Conservation (phyloP, 2,113 vertebrate species). For the Hylia prasina region DNA sequence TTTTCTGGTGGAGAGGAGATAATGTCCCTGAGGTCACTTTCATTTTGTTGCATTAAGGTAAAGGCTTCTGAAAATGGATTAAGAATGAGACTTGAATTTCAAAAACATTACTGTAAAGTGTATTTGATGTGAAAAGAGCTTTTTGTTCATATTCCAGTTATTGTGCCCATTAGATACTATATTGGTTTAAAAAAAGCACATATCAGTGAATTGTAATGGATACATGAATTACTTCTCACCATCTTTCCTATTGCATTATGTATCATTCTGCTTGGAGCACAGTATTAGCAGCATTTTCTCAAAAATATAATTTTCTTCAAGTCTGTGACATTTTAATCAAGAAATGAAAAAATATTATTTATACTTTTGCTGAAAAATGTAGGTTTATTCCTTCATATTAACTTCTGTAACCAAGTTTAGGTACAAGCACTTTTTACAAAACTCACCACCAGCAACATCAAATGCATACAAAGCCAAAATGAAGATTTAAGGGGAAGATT, state of each 20-base stretch:
- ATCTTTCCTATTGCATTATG: not conserved
- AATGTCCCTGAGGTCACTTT: slow-evolving; percentile 24
- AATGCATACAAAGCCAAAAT: not conserved
- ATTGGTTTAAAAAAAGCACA: not conserved
- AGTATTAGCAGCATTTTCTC: not conserved
- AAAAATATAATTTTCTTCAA: not conserved
- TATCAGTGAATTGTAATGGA: not conserved
- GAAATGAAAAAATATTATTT: not conserved
- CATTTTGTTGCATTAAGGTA: slow-evolving; percentile 12
- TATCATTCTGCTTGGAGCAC: not conserved
- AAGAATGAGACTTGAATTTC: slow-evolving; percentile 5
- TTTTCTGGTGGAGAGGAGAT: not conserved
- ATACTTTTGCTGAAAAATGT: not conserved
- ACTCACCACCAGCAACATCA: not conserved
- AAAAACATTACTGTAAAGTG: not conserved
- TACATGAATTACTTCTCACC: not conserved
- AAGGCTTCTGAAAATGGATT: slow-evolving; percentile 29
- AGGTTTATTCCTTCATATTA: not conserved
- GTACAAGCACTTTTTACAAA: not conserved
- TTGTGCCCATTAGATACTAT: not conserved
- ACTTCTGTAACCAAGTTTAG: not conserved
- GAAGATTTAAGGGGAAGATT: not conserved
- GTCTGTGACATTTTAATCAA: not conserved
- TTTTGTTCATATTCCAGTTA: slow-evolving; percentile 9
- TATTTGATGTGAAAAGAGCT: slow-evolving; percentile 9